phyloP scores from a whole-genome alignment of 2,888 invertebrate genomes.

The Aricia artaxerxes region DNA sequence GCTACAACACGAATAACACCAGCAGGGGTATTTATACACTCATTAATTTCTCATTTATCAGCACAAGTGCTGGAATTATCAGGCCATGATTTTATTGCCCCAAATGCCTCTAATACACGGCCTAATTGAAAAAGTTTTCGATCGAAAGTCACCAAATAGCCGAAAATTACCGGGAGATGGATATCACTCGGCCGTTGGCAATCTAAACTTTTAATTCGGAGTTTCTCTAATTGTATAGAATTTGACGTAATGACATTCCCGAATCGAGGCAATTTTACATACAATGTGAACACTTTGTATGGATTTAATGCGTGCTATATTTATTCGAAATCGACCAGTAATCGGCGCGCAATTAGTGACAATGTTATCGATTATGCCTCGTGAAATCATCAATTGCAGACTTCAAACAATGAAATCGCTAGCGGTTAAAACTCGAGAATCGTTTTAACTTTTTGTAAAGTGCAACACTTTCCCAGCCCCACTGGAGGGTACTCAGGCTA shows the following conservation, averaged over 20 bases:
- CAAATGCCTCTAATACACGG: conserved; percentile 29
- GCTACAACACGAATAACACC: background rate
- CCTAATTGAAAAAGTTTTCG: conserved; percentile 77
- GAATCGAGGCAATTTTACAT: conserved; percentile 56
- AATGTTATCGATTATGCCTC: conserved; percentile 42
- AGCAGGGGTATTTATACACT: conserved; percentile 17
- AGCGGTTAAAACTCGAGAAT: conserved; percentile 56
- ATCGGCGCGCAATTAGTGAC: conserved; percentile 33
- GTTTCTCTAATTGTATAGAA: conserved; percentile 53
- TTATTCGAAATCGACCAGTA: conserved; percentile 34
- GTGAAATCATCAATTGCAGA: conserved; percentile 48
- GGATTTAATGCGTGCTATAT: conserved; percentile 40
- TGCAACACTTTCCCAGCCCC: conserved; percentile 79
- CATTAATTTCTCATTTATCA: conserved; percentile 37
- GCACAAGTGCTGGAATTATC: conserved; percentile 31
- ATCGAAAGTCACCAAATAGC: conserved; percentile 62
- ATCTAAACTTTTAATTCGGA: conserved; percentile 72
- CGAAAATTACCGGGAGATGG: conserved; percentile 68
- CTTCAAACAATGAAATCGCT: conserved; percentile 53
- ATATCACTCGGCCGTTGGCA: conserved; percentile 66
- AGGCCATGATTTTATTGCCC: conserved; percentile 30
- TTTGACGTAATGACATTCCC: conserved; percentile 32
- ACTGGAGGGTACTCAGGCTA: conserved; percentile 64
- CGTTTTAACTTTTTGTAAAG: conserved; percentile 77
- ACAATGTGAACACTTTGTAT: conserved; percentile 58